phyloP scores from a whole-genome alignment of 2,888 invertebrate species.

The Pristionchus mayeri region DNA sequence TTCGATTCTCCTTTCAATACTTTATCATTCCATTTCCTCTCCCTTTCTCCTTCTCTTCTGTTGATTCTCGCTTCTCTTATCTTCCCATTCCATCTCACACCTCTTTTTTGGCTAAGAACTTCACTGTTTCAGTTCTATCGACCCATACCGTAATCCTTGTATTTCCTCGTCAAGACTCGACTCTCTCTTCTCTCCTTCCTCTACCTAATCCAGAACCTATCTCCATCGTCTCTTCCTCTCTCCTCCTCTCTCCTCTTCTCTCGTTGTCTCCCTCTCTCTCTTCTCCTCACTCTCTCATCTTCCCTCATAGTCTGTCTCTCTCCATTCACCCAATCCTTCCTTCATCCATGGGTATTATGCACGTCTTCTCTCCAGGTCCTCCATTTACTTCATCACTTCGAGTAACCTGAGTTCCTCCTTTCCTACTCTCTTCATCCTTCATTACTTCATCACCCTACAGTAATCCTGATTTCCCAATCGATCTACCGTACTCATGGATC shows the following conservation, averaged over 20 bases:
- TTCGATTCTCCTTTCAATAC: background rate
- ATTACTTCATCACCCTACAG: background rate
- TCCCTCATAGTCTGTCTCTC: background rate
- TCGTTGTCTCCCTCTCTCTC: background rate
- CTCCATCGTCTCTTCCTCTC: background rate
- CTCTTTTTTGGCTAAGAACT: background rate
- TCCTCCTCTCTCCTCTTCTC: background rate
- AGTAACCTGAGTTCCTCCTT: constrained; percentile 20
- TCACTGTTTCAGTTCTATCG: constrained; percentile 36
- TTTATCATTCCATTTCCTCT: constrained; percentile 44
- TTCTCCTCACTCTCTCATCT: constrained; percentile 1
- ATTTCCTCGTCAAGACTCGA: constrained; percentile 26
- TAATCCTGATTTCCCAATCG: background rate
- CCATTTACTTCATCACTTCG: background rate
- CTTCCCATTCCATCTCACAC: constrained; percentile 23
- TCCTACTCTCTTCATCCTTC: background rate
- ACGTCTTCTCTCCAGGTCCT: constrained; percentile 5
- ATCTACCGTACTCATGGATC: constrained; percentile 32
- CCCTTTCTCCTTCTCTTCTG: constrained; percentile 7
- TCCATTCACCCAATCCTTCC: constrained; percentile 8
- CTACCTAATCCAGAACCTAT: constrained; percentile 44
- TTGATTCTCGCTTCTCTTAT: constrained; percentile 21
- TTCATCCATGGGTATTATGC: constrained; percentile 18
- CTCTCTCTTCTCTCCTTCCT: background rate
- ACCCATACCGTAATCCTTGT: constrained; percentile 15